Base-by-base conservation (phyloP, 2,113 vertebrate species). In the Tamias sibiricus region DNA sequence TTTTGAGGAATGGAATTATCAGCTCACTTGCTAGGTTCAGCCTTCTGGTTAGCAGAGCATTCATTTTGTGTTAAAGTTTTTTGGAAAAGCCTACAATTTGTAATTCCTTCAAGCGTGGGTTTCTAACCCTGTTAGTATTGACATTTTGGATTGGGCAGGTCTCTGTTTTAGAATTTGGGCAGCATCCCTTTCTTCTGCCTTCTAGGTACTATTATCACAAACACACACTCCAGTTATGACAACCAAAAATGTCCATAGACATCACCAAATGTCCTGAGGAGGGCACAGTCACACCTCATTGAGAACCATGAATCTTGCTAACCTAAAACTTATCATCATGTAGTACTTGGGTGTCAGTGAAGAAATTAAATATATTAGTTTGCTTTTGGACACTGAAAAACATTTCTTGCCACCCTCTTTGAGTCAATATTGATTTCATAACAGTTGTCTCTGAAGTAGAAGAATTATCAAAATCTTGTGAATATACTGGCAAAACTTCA, bases 21-120 rank as follows among this genome's bases (percentile, higher is more conserved):
- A 54, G 11, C 28, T 85, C 66, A 66, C 64, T 95, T 49, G 2
- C 37, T 82, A 49, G 22, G 44, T 91, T 82, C 44, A 69, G 75
- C 11, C 30, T 92, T 83, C 42, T 87, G 14, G 32, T 86, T 80
- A 90, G 42, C 49, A 62, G 83, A 90, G 42, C 20, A 42, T 83
- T 93, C 20, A 42, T 83, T 93, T 95, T 82, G 42, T 44, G 19
- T 80, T 75, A 87, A 42, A 75, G 20, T 64, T 64, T 85, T 93
- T 62, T 59, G 32, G 17, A 24, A 77, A 26, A 30, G 28, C 71
- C 24, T 69, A 28, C 32, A 76, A n/a, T 20, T 80, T 85, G n/a
- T 26, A 89, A 87, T 96, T 75, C 59, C 42, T 83, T 89, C 86
- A 42, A 64, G 69, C 0, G 32, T 8, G 2, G 2, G n/a, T 85